Evolutionary conservation across 2,888 invertebrate species (phyloP), one percentile per base, ranked within the genome.

Genomic region (Machimus rusticus): DNA sequence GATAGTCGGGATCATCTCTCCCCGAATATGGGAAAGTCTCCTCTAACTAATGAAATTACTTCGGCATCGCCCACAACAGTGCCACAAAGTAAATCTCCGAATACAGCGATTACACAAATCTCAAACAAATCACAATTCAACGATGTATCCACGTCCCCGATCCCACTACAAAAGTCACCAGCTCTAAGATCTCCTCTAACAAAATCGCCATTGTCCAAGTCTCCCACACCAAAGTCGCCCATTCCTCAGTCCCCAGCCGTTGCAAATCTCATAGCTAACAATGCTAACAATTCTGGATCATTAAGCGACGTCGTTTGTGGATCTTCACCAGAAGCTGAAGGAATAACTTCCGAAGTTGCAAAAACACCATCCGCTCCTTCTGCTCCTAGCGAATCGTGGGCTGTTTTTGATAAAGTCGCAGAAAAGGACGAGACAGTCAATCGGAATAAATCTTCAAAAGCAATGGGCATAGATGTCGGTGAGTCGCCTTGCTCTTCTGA

Each of bases 401-500:
- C 94, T 9, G 94, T 94, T 74, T 95, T 95, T 89, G 95, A 95
- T 88, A 94, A 93, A 89, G 90, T 90, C 43, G 74, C 79, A 0
- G 84, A 28, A n/a, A 81, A 74, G 16, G 46, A 87, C 8, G 74
- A 66, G 19, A 8, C 23, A 5, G 9, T 34, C 1, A 16, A 9
- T 2, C 55, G 31, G 9, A 84, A 19, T 1, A 79, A 88, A 77
- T 78, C 88, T 74, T 81, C 89, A 31, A 88, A 87, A 87, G 9
- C 57, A 86, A 34, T 34, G 43, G 46, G 23, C 9, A 86, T 55
- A 28, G 78, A 79, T 37, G 43, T 92, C 1, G 94, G 94, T 0
- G 95, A 95, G 2, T 96, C 96, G 1, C 96, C 95, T 0, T 96
- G 96, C 94, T 97, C 97, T 0, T 96, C 96, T 0, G 97, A 97